Evolutionary conservation across 1,140 invertebrate species (phyloP).

Genomic region (Andrena cerasifolii): DNA sequence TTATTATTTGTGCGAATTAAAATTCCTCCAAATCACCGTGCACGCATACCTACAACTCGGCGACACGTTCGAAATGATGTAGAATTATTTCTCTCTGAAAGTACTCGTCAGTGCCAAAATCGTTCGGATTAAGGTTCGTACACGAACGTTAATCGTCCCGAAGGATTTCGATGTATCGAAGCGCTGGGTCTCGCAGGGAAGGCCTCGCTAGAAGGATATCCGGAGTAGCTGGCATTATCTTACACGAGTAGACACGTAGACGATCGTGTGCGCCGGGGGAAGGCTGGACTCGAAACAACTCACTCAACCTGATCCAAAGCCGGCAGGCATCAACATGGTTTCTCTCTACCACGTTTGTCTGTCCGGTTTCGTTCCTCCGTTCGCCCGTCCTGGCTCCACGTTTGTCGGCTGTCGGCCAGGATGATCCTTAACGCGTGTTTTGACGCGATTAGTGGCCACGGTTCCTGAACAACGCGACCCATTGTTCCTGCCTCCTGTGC

Average conservation of each 20-base stretch:
- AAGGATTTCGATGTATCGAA: neutral
- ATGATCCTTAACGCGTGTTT: slow-evolving; percentile 71
- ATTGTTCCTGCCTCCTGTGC: slow-evolving; percentile 57
- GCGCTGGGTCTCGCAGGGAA: slow-evolving; percentile 14
- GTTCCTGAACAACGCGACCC: slow-evolving; percentile 53
- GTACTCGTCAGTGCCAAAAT: no score
- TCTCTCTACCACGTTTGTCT: slow-evolving; percentile 51
- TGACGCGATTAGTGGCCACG: slow-evolving; percentile 71
- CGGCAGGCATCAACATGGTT: slow-evolving; percentile 66
- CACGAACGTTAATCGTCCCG: no score
- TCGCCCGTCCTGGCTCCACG: slow-evolving; percentile 31
- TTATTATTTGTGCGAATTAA: no score
- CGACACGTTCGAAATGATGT: no score
- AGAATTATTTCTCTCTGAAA: no score
- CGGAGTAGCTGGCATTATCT: slow-evolving; percentile 63
- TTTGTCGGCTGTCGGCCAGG: slow-evolving; percentile 49
- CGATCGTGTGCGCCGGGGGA: slow-evolving; percentile 9
- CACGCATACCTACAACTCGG: no score
- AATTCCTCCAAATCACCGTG: no score
- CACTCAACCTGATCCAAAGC: slow-evolving; percentile 68
- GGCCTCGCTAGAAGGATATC: slow-evolving; percentile 41
- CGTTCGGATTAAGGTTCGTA: no score
- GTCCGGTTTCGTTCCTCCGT: slow-evolving; percentile 54
- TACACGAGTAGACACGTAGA: slow-evolving; percentile 53
- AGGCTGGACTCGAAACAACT: slow-evolving; percentile 65